Evolutionary conservation across 2,113 vertebrate species (phyloP), one percentile per base, ranked within the genome.

Genomic region (Catagonus wagneri): DNA sequence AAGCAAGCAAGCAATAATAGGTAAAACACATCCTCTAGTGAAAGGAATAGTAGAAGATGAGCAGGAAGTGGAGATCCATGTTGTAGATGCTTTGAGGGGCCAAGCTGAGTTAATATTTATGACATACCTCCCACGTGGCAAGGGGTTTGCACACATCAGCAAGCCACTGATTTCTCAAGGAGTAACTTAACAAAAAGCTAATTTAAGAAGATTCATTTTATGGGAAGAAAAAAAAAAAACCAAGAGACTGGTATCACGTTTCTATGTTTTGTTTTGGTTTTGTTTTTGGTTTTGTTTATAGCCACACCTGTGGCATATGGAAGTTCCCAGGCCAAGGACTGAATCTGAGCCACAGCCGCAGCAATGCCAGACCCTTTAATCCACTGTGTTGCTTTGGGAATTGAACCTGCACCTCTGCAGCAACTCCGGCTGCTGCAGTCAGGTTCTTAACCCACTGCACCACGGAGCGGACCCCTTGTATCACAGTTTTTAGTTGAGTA

Each of bases 141-240:
- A 89, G 54, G 34, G 14, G 81, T 89, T 85, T 69, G 5, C 23
- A 14, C 89, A 71, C 20, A 65, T 72, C 74, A n/a, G 15, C 23
- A 81, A 87, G 22, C 52, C 68, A 32, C n/a, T 71, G 54, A 89
- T 85, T 58, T 89, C 22, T 90, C 65, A 34, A 63, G 71, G 34
- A 95, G 23, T 90, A 61, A 83, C 76, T 84, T 89, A 89, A 86
- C 66, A 36, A 79, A 89, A 93, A 79, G 22, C 27, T 78, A 80
- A 58, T 87, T 86, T 68, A 81, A 44, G 74, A 97, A 94, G 65
- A 83, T 87, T 72, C 1, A 15, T 79, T 92, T 87, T 94, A 91
- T 66, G 58, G 56, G 27, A 65, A 76, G 14, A 54, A 86, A 72
- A 58, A 44, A 58, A 44, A 44, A 44, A 81, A 88, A 90, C 13